Conservation (phyloP, 2,113 vertebrate genomes). For the Heterochromis multidens region DNA sequence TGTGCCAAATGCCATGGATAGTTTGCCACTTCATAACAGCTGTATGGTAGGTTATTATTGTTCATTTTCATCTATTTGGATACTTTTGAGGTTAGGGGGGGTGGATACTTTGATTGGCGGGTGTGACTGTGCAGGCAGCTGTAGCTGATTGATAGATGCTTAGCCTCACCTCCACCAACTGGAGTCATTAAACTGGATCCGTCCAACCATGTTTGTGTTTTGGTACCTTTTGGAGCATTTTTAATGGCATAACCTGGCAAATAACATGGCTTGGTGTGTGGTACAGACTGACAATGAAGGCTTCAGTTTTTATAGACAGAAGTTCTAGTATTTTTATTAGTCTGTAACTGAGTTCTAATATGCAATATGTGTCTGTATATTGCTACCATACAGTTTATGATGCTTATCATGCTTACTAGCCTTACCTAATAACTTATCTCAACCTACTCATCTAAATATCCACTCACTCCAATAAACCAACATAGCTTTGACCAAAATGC, state of each 20-base stretch:
- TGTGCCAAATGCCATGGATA: neutral
- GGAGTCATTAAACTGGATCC: neutral
- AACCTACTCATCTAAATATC: too few relatives aligned
- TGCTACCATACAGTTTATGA: too few relatives aligned
- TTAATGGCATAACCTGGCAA: neutral
- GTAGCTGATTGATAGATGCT: neutral
- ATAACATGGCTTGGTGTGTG: neutral
- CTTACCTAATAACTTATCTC: too few relatives aligned
- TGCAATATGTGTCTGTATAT: too few relatives aligned
- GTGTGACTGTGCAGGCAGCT: neutral
- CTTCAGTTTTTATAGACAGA: neutral
- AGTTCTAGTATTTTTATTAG: neutral
- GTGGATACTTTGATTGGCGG: neutral
- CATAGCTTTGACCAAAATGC: neutral
- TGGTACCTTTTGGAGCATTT: neutral
- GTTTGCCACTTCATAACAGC: neutral
- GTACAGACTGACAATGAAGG: neutral
- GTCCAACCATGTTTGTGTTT: neutral
- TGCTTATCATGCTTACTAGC: too few relatives aligned
- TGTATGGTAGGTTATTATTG: neutral
- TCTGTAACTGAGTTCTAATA: neutral
- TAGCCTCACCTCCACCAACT: neutral
- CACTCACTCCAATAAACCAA: accelerated
- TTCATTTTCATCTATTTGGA: neutral
- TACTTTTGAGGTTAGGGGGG: neutral